phyloP scores from a whole-genome alignment of 2,888 invertebrate species.

The Mesoligia furuncula region DNA sequence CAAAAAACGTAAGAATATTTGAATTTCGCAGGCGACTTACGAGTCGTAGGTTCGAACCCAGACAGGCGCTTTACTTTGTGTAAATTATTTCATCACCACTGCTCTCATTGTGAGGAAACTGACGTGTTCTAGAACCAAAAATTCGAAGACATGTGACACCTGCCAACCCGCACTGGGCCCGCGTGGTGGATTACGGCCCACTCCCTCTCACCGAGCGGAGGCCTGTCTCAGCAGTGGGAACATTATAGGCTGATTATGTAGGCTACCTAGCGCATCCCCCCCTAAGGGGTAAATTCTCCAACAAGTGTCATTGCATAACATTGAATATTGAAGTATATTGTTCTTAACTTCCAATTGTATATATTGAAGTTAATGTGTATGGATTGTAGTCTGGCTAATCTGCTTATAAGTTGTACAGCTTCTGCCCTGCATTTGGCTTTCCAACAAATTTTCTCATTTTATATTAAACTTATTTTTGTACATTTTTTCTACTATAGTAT shows the following conservation, averaged over 20 bases:
- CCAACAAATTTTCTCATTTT: not conserved
- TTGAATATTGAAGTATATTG: constrained; percentile 11
- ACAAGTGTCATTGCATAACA: constrained; percentile 21
- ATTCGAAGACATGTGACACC: no score
- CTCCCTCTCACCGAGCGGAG: no score
- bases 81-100: no score
- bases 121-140: no score
- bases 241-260: no score
- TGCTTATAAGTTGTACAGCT: not conserved
- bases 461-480: constrained; percentile 30
- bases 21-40: not conserved
- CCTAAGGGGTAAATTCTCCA: not conserved
- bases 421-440: constrained; percentile 16
- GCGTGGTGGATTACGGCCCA: no score
- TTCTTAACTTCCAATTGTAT: constrained; percentile 13
- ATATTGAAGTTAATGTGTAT: not conserved
- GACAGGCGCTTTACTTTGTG: no score
- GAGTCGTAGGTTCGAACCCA: no score
- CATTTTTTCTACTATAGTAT: constrained; percentile 34
- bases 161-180: no score
- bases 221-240: no score
- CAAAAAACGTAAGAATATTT: not conserved
- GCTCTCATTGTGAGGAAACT: no score
- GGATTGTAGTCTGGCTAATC: not conserved
- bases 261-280: not conserved